phyloP scores from a whole-genome alignment of 92 coral and sea anemone genomes.

The Galaxea fascicularis region DNA sequence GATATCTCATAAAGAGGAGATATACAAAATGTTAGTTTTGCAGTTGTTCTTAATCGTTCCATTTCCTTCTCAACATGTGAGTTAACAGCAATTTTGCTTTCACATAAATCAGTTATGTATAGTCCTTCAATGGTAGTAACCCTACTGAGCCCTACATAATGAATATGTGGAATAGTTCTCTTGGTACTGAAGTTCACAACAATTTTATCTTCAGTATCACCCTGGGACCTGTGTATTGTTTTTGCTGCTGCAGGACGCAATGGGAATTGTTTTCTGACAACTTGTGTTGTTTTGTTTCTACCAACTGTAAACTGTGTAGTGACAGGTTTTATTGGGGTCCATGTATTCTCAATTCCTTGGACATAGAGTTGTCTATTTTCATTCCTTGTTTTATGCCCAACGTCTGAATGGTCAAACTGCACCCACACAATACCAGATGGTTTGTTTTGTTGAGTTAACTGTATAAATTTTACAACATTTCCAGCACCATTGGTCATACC shows the following conservation, averaged over 20 bases:
- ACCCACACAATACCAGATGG: too few species aligned
- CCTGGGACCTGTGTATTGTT: slow-evolving; percentile 59
- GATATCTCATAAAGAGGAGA: not conserved
- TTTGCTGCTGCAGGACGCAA: slow-evolving; percentile 54
- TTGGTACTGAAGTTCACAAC: slow-evolving; percentile 41
- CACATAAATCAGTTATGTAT: too few species aligned
- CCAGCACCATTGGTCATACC: too few species aligned
- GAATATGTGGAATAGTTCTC: slow-evolving; percentile 58
- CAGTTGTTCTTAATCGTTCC: slow-evolving; percentile 32
- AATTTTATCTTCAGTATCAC: slow-evolving; percentile 49
- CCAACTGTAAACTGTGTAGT: slow-evolving; percentile 34
- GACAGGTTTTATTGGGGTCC: slow-evolving; percentile 53
- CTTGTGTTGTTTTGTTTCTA: not conserved
- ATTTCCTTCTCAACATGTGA: slow-evolving; percentile 36
- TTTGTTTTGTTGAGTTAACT: too few species aligned
- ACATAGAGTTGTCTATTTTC: slow-evolving; percentile 35
- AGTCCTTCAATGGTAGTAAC: too few species aligned
- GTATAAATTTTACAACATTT: too few species aligned
- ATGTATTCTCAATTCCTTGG: slow-evolving; percentile 1
- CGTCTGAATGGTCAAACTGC: slow-evolving; percentile 27
- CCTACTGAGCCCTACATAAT: too few species aligned
- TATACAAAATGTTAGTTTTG: slow-evolving; percentile 9
- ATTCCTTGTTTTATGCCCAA: slow-evolving; percentile 49
- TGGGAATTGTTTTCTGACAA: slow-evolving; percentile 56
- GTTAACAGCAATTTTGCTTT: too few species aligned